Evolutionary conservation across 2,113 vertebrate species (phyloP), one percentile per base, ranked within the genome.

Genomic region (Microtus montanus): DNA sequence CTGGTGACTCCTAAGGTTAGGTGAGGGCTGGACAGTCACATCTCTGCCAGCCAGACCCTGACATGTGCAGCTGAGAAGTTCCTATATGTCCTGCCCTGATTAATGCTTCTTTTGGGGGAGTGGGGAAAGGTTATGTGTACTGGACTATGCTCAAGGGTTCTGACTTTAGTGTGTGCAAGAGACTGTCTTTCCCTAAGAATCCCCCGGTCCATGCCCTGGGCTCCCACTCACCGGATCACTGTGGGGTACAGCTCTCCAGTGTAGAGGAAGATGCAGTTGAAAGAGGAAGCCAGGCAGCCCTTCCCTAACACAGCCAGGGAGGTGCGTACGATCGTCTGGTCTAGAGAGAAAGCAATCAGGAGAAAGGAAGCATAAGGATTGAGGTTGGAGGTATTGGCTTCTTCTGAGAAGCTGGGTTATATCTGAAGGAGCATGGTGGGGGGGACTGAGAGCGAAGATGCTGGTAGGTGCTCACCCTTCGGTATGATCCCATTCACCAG

Each of bases 201-300:
- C 15, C 33, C 66, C 9, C 14, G 0, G 38, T 3, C 8, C 5
- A 10, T 3, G 22, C 33, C 8, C 7, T 17, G 20, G 89, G 52
- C 14, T 77, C 11, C 26, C 77, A 83, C 96, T 96, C 95, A 99
- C 99, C 99, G 99, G 96, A 99, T 98, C 54, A 99, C 94, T 0
- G 99, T 99, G 52, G 99, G 99, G 96, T 99, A 99, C 1, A 99
- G 97, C 92, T 99, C 99, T 83, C 99, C 99, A 0, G 99, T 99
- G 94, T 98, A 99, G n/a, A 99, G 98, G 96, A 98, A 99, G 44
- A 98, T 97, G 4, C 98, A 99, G 87, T 98, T 99, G 97, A 99
- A 99, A 54, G 99, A 99, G 1, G 99, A 90, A 0, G 99, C 99
- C 28, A 98, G 98, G 80, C 99, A 98, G 41, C 98, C 99, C 96